Percentiles rank a stretch among this genome's conserved stretches.
phyloP scores from a whole-genome alignment of 2,113 vertebrate species.

The Phalacrocorax aristotelis region DNA sequence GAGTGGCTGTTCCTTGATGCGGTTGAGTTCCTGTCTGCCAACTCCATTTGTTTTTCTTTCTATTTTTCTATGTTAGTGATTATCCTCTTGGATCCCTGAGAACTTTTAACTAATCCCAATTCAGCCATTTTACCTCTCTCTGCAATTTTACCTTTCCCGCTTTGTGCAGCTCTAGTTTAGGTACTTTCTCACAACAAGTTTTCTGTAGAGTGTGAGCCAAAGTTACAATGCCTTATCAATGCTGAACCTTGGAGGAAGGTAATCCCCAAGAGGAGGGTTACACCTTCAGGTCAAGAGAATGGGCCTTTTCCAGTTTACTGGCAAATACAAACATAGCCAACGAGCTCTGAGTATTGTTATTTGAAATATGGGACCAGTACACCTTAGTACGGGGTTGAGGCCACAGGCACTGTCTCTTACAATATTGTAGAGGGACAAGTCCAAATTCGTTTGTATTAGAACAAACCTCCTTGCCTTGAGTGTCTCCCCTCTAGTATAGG shows the following conservation, averaged over 20 bases:
- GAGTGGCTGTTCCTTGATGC: neutral
- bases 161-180: neutral
- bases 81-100: neutral
- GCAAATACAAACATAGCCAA: neutral
- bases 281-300: neutral
- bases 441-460: neutral
- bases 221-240: neutral
- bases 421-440: neutral
- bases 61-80: neutral
- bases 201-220: neutral
- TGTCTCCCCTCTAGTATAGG: neutral
- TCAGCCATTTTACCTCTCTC: neutral
- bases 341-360: neutral
- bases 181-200: neutral
- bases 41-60: neutral
- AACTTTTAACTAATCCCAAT: neutral
- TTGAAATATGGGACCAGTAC: neutral
- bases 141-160: neutral
- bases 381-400: too few relatives aligned
- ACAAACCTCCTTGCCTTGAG: neutral
- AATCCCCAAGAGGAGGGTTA: neutral
- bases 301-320: neutral
- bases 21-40: neutral
- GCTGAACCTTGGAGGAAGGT: neutral
- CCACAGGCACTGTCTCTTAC: neutral